Conservation (phyloP, 2,797 vertebrate species). For the Paratrypauchen microcephalus region DNA sequence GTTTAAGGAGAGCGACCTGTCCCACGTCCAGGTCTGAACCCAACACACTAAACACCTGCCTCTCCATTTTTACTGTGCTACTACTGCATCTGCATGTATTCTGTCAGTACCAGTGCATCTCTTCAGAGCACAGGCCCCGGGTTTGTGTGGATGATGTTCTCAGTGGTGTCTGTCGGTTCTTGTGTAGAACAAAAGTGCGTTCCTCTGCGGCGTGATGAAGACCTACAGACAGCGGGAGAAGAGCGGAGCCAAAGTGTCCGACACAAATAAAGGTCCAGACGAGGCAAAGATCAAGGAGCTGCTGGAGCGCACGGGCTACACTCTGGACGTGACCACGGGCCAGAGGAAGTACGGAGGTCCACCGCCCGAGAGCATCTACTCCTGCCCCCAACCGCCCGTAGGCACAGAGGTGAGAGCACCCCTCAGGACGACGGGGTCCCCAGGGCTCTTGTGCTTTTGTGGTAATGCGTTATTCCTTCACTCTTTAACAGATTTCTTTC, state of each 20-base stretch:
- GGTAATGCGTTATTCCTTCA: too few species aligned
- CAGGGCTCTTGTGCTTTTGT: too few species aligned
- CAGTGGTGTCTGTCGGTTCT: background rate
- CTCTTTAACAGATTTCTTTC: too few species aligned
- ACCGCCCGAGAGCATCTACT: conserved; percentile 89
- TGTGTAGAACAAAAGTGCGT: conserved; percentile 97
- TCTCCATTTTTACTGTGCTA: too few species aligned
- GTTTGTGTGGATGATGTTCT: too few species aligned
- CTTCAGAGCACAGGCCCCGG: too few species aligned
- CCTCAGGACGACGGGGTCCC: too few species aligned
- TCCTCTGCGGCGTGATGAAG: conserved; percentile 99
- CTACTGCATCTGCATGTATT: too few species aligned
- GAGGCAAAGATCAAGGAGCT: conserved; percentile 95
- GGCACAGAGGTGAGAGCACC: conserved; percentile 86
- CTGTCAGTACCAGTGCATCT: too few species aligned
- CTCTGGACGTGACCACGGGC: conserved; percentile 95
- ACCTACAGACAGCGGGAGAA: conserved; percentile 97
- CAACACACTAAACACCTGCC: background rate
- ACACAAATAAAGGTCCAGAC: conserved; percentile 95
- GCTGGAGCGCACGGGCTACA: conserved; percentile 92
- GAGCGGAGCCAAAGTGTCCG: conserved; percentile 94
- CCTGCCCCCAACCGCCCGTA: conserved; percentile 87
- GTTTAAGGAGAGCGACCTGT: conserved; percentile 98
- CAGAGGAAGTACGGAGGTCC: conserved; percentile 96
- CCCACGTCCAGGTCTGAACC: conserved; percentile 87